Evolutionary conservation across 2,797 vertebrate genomes (phyloP).

Genomic region (Ceryle rudis): DNA sequence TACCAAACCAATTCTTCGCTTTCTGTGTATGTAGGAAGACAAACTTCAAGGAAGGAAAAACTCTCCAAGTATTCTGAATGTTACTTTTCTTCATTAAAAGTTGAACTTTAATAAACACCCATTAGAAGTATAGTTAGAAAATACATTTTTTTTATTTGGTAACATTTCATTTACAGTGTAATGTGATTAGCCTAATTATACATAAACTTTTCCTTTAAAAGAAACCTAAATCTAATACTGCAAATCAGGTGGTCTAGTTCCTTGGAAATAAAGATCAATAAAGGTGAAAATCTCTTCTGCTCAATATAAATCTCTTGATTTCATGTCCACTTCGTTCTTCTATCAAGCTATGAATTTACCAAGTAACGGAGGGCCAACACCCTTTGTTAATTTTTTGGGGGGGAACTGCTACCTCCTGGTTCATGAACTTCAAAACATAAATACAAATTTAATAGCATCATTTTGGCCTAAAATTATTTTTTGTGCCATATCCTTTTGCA

Average conservation of each 20-base stretch:
- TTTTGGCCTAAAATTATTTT: not conserved
- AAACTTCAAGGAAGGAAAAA: not conserved
- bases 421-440: not conserved
- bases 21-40: not conserved
- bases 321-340: not conserved
- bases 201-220: not conserved
- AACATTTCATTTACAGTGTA: not conserved
- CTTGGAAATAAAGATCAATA: not conserved
- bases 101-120: not conserved
- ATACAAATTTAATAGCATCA: not conserved
- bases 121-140: not conserved
- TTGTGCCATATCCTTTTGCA: not conserved
- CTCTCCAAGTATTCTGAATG: not conserved
- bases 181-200: not conserved
- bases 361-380: not conserved
- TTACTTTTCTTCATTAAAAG: not conserved
- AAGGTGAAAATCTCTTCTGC: not conserved
- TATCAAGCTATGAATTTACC: not conserved
- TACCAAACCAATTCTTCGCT: not conserved
- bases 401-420: not conserved
- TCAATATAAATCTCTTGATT: not conserved
- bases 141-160: fast-evolving
- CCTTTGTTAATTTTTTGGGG: not conserved
- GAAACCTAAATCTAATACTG: not conserved
- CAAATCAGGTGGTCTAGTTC: not conserved